These are phyloP conservation scores for Brienomyrus longianalis DNA, from an alignment of 2,113 vertebrate genomes.

Conservation along the genomic window DNA sequence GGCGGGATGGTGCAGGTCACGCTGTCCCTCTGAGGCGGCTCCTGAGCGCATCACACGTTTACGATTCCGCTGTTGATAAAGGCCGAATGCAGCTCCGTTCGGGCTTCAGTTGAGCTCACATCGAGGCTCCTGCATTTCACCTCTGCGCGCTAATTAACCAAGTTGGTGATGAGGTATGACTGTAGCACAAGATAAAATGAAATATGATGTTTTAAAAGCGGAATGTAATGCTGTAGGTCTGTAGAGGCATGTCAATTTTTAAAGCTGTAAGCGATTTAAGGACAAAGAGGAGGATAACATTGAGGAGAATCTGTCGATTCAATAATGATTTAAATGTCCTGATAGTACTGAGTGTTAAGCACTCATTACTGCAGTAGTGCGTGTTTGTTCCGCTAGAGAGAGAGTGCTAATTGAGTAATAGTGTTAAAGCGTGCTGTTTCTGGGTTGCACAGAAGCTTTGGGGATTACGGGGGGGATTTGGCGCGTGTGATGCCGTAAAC, in stretches of 20 bases:
- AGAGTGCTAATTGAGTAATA: not conserved
- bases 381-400: not conserved
- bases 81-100: not conserved
- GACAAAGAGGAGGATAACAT: not conserved
- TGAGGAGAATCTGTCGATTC: not conserved
- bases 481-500: not conserved
- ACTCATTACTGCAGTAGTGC: not conserved
- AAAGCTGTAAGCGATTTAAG: not conserved
- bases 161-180: not conserved
- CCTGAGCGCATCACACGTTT: not conserved
- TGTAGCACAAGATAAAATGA: not conserved
- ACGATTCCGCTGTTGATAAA: not conserved
- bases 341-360: not conserved
- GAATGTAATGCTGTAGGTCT: not conserved
- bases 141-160: not conserved
- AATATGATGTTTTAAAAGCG: not conserved
- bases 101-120: not conserved
- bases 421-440: not conserved
- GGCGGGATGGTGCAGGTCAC: not conserved
- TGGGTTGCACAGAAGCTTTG: not conserved
- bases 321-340: not conserved
- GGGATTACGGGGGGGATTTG: not conserved
- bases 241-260: not conserved
- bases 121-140: not conserved
- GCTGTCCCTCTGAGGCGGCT: not conserved